These are phyloP conservation scores for Orussus abietinus DNA, from an alignment of 1,140 invertebrate species.

Conservation along the genomic window DNA sequence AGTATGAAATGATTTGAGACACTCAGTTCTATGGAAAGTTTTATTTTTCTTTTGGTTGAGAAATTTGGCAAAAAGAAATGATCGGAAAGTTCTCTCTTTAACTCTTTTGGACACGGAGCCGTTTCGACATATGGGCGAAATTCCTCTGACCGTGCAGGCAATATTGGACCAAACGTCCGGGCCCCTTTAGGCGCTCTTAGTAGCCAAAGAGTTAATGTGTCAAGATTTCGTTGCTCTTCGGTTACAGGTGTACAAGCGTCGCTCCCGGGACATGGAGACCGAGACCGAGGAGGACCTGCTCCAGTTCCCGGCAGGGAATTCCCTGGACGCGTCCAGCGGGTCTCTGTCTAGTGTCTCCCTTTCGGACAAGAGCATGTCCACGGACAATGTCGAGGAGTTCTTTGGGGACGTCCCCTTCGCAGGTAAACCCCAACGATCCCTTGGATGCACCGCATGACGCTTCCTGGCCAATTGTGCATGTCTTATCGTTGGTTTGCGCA, in stretches of 20 bases:
- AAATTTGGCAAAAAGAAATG: too few species aligned
- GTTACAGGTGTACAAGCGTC: conserved; percentile 70
- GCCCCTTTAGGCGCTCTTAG: too few species aligned
- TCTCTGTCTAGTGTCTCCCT: conserved; percentile 65
- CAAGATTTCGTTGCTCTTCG: conserved; percentile 5
- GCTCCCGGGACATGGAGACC: conserved; percentile 76
- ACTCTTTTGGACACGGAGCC: too few species aligned
- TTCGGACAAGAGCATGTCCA: conserved; percentile 74
- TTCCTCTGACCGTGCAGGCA: too few species aligned
- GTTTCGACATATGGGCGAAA: too few species aligned
- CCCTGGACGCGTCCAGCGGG: conserved; percentile 58
- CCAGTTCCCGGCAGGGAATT: conserved; percentile 54
- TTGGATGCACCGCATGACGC: conserved; percentile 57
- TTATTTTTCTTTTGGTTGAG: too few species aligned
- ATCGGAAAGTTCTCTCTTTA: too few species aligned
- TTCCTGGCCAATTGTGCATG: conserved; percentile 52
- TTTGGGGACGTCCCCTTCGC: conserved; percentile 82
- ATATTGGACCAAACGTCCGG: too few species aligned
- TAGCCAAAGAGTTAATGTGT: too few species aligned
- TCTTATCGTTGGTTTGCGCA: conserved; percentile 50
- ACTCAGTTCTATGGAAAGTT: too few species aligned
- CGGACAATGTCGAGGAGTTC: conserved; percentile 82
- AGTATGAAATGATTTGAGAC: too few species aligned
- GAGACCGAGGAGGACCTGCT: conserved; percentile 65
- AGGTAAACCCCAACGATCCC: conserved; percentile 63